These are phyloP conservation scores for Acronicta psi DNA, from an alignment of 2,888 invertebrate genomes.

Conservation along the genomic window DNA sequence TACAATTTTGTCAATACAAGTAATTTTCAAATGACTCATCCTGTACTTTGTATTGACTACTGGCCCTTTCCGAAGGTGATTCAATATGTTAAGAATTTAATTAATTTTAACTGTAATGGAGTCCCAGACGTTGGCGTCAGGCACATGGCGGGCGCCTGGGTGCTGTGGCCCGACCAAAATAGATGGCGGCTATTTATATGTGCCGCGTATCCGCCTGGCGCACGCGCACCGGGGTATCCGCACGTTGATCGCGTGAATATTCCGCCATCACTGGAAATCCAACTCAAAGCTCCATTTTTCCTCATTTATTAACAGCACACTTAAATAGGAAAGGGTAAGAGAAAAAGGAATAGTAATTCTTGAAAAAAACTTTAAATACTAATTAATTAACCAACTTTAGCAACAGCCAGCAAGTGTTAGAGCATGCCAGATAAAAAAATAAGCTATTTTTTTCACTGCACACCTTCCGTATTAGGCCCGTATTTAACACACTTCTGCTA, in stretches of 20 bases:
- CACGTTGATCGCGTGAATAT: slow-evolving; percentile 67
- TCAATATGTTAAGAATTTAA: slow-evolving; percentile 78
- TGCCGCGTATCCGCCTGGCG: slow-evolving; percentile 83
- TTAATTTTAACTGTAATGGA: slow-evolving; percentile 73
- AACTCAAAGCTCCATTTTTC: slow-evolving; percentile 27
- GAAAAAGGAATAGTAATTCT: neutral
- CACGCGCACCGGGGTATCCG: slow-evolving; percentile 74
- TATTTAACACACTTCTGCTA: neutral
- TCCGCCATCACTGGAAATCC: slow-evolving; percentile 57
- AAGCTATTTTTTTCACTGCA: neutral
- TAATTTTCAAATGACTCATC: slow-evolving; percentile 27
- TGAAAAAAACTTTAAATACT: too few relatives aligned
- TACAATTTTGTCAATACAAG: slow-evolving; percentile 7
- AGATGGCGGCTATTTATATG: slow-evolving; percentile 85
- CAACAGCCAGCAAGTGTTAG: too few relatives aligned
- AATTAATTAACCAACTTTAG: too few relatives aligned
- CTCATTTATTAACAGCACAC: neutral
- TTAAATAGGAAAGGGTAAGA: neutral
- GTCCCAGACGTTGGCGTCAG: slow-evolving; percentile 76
- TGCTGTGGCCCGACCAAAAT: slow-evolving; percentile 82
- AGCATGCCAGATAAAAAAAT: too few relatives aligned
- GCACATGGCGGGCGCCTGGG: slow-evolving; percentile 84
- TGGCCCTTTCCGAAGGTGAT: slow-evolving; percentile 64
- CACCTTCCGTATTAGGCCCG: neutral
- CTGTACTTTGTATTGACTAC: slow-evolving; percentile 17